phyloP scores from a whole-genome alignment of 2,797 vertebrate genomes.

The Lagorchestes hirsutus region DNA sequence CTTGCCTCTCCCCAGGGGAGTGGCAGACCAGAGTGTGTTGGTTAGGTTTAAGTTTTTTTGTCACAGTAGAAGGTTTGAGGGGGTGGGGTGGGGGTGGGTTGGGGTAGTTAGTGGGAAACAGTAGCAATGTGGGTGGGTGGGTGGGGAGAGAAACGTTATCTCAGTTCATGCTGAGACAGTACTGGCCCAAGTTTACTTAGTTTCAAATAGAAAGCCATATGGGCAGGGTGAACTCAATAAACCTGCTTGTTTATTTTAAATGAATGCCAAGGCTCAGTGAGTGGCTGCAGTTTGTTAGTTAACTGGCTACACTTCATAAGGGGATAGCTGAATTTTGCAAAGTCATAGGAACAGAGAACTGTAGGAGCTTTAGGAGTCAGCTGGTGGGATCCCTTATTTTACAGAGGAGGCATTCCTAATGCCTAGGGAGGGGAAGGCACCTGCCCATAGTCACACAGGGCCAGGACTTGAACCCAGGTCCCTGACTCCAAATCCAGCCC shows the following conservation, averaged over 20 bases:
- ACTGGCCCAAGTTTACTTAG: constrained; percentile 46
- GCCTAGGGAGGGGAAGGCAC: too few species aligned
- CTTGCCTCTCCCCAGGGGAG: not conserved
- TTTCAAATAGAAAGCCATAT: constrained; percentile 56
- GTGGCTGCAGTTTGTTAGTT: constrained; percentile 45
- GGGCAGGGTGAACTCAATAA: constrained; percentile 35
- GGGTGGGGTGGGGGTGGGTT: not conserved
- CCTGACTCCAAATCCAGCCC: not conserved
- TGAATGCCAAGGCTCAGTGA: constrained; percentile 36
- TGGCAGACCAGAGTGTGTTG: not conserved
- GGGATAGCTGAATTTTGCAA: constrained; percentile 53
- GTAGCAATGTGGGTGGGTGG: not conserved
- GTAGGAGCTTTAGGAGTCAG: not conserved
- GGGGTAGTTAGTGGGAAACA: not conserved
- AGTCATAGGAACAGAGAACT: constrained; percentile 19
- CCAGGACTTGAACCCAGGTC: not conserved
- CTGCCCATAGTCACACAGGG: too few species aligned
- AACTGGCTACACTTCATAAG: constrained; percentile 20
- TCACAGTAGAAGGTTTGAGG: not conserved
- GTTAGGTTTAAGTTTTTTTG: not conserved
- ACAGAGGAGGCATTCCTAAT: not conserved
- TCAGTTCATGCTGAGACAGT: constrained; percentile 48
- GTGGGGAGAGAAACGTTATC: not conserved
- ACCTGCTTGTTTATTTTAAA: constrained; percentile 65
- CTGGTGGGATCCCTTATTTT: not conserved